Conservation (phyloP, 2,113 vertebrate genomes). For the Vireo altiloquus region DNA sequence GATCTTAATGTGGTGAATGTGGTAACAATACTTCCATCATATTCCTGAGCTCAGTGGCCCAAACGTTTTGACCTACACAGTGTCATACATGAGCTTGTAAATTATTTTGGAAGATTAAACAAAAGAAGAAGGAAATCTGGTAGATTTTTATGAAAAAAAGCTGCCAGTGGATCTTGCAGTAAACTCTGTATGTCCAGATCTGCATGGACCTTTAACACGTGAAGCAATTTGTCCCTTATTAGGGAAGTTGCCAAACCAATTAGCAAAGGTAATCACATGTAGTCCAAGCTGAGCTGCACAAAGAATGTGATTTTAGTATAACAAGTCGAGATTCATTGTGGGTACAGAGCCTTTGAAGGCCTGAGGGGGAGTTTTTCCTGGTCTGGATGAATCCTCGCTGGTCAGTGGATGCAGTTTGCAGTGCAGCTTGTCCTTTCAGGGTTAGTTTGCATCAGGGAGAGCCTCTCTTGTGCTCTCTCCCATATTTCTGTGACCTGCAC, state of each 20-base stretch:
- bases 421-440: neutral
- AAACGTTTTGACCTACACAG: neutral
- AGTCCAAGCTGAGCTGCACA: neutral
- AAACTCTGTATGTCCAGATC: rapidly evolving
- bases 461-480: neutral
- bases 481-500: neutral
- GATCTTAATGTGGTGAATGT: neutral
- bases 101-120: neutral
- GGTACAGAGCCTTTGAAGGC: neutral
- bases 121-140: neutral
- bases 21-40: neutral
- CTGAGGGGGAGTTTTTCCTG: neutral
- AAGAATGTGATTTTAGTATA: neutral
- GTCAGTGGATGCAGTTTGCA: neutral
- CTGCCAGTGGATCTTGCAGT: neutral
- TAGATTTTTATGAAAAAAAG: neutral
- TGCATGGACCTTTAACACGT: neutral
- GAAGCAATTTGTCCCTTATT: neutral
- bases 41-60: neutral
- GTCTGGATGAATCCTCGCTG: neutral
- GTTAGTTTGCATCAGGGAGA: neutral
- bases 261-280: neutral
- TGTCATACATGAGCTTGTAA: neutral
- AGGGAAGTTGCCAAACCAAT: neutral
- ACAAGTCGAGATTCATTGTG: neutral